A percentile compares a stretch with the other conserved stretches of the same genome.
These are phyloP conservation scores for Ceraclea dissimilis DNA, from an alignment of 2,888 invertebrate species.

Conservation along the genomic window DNA sequence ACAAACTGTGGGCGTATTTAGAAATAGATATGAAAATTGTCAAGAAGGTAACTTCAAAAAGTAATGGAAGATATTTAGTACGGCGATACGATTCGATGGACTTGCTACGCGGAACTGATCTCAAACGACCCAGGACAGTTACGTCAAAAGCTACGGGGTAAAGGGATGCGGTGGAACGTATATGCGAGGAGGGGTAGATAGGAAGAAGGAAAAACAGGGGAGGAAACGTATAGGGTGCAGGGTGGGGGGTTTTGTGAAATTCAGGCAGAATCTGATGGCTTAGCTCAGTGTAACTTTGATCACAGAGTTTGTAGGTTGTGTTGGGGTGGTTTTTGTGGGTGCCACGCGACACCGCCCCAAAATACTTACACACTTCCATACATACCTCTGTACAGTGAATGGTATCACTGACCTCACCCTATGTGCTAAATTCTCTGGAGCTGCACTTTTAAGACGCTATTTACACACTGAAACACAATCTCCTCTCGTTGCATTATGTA, in stretches of 20 bases:
- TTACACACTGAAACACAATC: too few relatives aligned
- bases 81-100: slow-evolving; percentile 30
- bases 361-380: background rate
- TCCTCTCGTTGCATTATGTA: too few relatives aligned
- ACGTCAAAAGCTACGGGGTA: slow-evolving; percentile 34
- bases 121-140: slow-evolving; percentile 41
- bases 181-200: slow-evolving; percentile 32
- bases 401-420: slow-evolving; percentile 1
- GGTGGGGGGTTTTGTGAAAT: background rate
- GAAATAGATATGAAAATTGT: slow-evolving; percentile 5
- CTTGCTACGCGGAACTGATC: slow-evolving; percentile 37
- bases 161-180: slow-evolving; percentile 12
- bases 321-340: background rate
- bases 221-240: background rate
- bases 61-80: background rate
- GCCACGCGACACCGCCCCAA: slow-evolving; percentile 13
- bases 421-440: too few relatives aligned
- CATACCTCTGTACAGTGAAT: background rate
- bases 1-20: background rate
- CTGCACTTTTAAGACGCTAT: too few relatives aligned
- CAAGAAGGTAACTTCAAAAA: background rate
- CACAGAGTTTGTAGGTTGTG: background rate
- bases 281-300: slow-evolving; percentile 11
- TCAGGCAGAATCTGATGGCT: slow-evolving; percentile 5
- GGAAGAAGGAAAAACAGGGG: slow-evolving; percentile 4